Evolutionary conservation across 2,888 invertebrate genomes (phyloP).

Genomic region (Chelonus formosanus): DNA sequence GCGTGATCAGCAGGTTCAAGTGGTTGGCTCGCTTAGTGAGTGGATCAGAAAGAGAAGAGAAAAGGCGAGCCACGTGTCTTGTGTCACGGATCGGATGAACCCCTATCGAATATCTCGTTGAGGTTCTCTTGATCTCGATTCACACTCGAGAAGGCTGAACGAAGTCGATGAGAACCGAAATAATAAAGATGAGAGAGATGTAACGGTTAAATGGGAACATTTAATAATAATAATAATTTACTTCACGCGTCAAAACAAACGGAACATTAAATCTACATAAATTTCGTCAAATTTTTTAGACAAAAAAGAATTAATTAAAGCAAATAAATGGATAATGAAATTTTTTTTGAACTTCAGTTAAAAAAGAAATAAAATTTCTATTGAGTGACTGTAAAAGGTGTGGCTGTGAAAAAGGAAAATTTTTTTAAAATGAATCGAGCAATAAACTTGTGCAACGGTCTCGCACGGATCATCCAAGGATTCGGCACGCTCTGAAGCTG

Average conservation of each 20-base stretch:
- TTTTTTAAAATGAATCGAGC: neutral
- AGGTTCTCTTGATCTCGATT: slow-evolving; percentile 29
- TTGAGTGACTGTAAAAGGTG: neutral
- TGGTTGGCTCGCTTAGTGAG: slow-evolving; percentile 37
- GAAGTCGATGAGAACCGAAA: slow-evolving; percentile 21
- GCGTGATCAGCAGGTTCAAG: slow-evolving; percentile 60
- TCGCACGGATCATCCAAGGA: slow-evolving; percentile 33
- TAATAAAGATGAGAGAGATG: slow-evolving; percentile 7
- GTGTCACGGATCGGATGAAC: slow-evolving; percentile 23
- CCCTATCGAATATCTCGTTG: slow-evolving; percentile 30
- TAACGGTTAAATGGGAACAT: slow-evolving; percentile 1
- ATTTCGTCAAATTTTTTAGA: too few relatives aligned
- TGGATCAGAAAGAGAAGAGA: slow-evolving; percentile 13
- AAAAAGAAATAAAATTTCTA: neutral
- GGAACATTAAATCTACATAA: too few relatives aligned
- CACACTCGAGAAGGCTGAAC: slow-evolving; percentile 24
- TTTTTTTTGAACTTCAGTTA: neutral
- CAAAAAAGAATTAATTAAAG: too few relatives aligned
- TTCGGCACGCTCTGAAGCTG: slow-evolving; percentile 38
- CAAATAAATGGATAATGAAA: too few relatives aligned
- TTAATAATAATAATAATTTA: too few relatives aligned
- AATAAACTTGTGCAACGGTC: neutral
- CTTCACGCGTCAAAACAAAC: too few relatives aligned
- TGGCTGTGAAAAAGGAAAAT: neutral
- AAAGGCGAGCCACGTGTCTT: slow-evolving; percentile 41